Percentiles rank a stretch among this genome's conserved stretches.
Conservation (phyloP, 1,140 invertebrate genomes). For the Phymorhynchus buccinoides region DNA sequence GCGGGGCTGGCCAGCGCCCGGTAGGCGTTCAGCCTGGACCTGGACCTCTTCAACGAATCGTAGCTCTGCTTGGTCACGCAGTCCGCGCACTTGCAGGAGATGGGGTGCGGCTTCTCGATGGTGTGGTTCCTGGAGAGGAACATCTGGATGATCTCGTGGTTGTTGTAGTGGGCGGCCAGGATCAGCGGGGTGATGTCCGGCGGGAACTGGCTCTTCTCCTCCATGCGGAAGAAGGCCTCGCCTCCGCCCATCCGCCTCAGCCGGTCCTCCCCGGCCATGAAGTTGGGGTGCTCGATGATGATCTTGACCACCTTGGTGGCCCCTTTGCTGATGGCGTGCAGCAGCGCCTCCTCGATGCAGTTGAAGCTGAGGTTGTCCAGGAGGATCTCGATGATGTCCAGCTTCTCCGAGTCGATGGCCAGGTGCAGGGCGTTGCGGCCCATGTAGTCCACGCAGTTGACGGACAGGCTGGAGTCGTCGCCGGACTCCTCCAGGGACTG, state of each 20-base stretch:
- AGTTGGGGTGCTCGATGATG: slow-evolving; percentile 71
- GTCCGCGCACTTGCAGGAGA: slow-evolving; percentile 77
- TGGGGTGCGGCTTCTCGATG: slow-evolving; percentile 77
- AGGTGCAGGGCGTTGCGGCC: slow-evolving; percentile 70
- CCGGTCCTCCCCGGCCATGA: slow-evolving; percentile 71
- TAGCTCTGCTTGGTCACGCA: slow-evolving; percentile 75
- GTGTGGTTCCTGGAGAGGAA: slow-evolving; percentile 72
- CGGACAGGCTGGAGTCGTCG: slow-evolving; percentile 63
- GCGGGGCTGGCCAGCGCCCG: slow-evolving; percentile 73
- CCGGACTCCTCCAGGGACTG: slow-evolving; percentile 66
- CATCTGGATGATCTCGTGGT: slow-evolving; percentile 74
- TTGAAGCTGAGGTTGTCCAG: slow-evolving; percentile 68
- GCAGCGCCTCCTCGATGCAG: slow-evolving; percentile 71
- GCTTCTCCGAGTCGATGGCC: slow-evolving; percentile 72
- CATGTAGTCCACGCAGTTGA: slow-evolving; percentile 71
- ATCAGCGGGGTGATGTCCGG: slow-evolving; percentile 73
- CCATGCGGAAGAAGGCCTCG: slow-evolving; percentile 68
- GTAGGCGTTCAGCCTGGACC: slow-evolving; percentile 73
- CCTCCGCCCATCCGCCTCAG: slow-evolving; percentile 65
- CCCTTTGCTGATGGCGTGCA: slow-evolving; percentile 73
- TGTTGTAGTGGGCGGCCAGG: slow-evolving; percentile 72
- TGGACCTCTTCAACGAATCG: slow-evolving; percentile 69
- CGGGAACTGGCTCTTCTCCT: slow-evolving; percentile 70
- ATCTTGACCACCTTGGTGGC: slow-evolving; percentile 71
- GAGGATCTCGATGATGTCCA: slow-evolving; percentile 69